Conservation (phyloP, 2,113 vertebrate species). For the Speoplatyrhinus poulsoni region DNA sequence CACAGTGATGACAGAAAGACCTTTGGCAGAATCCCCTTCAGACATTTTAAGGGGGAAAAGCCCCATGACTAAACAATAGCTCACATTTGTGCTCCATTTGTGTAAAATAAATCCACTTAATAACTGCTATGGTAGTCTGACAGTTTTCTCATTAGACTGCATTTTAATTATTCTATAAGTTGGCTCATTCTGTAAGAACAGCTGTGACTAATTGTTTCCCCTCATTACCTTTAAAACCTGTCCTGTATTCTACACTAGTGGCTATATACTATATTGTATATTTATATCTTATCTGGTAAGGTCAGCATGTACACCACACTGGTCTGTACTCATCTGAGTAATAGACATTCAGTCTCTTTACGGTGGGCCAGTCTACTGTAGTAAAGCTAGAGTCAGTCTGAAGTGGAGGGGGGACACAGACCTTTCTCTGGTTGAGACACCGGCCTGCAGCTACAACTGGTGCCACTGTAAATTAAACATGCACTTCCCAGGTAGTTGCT, state of each 20-base stretch:
- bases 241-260: constrained; percentile 61
- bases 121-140: too few species aligned
- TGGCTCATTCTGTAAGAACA: too few species aligned
- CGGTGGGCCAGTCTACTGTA: constrained; percentile 32
- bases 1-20: too few species aligned
- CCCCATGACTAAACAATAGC: too few species aligned
- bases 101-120: too few species aligned
- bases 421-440: constrained; percentile 52
- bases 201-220: too few species aligned
- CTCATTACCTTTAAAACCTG: not conserved
- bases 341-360: constrained; percentile 66
- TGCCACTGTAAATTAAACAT: constrained; percentile 37
- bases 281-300: constrained; percentile 58
- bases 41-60: too few species aligned
- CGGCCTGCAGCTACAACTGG: constrained; percentile 26
- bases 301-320: constrained; percentile 38
- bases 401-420: constrained; percentile 60
- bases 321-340: constrained; percentile 30
- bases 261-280: constrained; percentile 29
- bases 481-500: constrained; percentile 30
- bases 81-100: too few species aligned
- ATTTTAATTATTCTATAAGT: too few species aligned
- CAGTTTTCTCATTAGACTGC: too few species aligned
- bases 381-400: constrained; percentile 69
- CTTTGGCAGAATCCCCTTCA: too few species aligned